Conservation (phyloP, 2,797 vertebrate genomes). For the Numenius phaeopus region DNA sequence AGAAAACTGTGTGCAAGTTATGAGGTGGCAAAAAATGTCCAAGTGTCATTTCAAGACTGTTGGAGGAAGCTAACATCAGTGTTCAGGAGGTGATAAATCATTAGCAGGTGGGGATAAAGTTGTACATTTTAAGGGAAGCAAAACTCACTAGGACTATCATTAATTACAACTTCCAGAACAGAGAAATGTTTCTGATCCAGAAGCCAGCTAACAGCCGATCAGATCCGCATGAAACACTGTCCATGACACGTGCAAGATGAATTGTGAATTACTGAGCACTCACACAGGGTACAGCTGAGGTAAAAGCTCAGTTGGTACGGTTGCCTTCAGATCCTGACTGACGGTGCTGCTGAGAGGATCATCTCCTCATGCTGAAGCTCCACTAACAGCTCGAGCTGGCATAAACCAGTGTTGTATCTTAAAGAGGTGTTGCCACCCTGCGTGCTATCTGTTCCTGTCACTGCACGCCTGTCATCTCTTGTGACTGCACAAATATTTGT, state of each 20-base stretch:
- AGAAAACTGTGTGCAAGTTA: background rate
- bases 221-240: rapidly evolving
- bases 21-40: background rate
- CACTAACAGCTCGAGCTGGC: background rate
- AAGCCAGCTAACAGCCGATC: background rate
- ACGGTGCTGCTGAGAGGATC: background rate
- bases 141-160: background rate
- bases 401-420: background rate
- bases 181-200: background rate
- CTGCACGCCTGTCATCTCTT: rapidly evolving
- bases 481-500: background rate
- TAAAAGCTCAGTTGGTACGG: background rate
- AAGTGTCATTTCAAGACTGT: background rate
- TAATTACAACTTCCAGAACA: background rate
- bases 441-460: background rate
- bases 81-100: background rate
- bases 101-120: background rate
- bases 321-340: background rate
- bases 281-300: background rate
- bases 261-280: background rate
- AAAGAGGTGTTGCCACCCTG: background rate
- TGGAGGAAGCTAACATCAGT: background rate
- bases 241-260: background rate
- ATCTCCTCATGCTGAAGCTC: background rate
- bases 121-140: background rate